phyloP scores from a whole-genome alignment of 2,888 invertebrate genomes.

The Callosobruchus maculatus region DNA sequence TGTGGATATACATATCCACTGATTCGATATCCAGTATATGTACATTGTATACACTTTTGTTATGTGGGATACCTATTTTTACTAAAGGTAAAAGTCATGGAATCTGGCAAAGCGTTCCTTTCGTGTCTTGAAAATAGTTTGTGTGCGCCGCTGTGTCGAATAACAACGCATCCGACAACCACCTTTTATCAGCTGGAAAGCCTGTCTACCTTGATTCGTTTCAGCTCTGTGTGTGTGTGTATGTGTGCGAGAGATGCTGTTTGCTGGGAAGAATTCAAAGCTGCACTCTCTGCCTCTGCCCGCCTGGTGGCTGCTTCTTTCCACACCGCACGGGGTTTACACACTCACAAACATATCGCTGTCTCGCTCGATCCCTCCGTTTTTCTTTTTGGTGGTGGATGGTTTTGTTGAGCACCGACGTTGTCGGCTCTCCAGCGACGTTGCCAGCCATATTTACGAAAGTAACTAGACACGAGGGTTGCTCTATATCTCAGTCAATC shows the following conservation, averaged over 20 bases:
- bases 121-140: too few species aligned
- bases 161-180: background rate
- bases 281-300: background rate
- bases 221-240: background rate
- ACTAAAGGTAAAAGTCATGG: too few species aligned
- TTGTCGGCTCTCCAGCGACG: background rate
- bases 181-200: background rate
- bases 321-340: background rate
- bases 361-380: background rate
- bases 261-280: background rate
- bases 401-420: background rate
- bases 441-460: background rate
- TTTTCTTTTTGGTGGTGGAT: background rate
- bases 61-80: too few species aligned
- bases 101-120: too few species aligned
- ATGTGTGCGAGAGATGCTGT: background rate
- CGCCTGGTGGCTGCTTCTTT: too few species aligned
- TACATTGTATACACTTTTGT: too few species aligned
- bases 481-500: too few species aligned
- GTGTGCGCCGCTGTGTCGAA: background rate
- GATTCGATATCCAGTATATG: too few species aligned
- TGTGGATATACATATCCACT: too few species aligned
- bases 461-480: too few species aligned
- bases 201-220: background rate
- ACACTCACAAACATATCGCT: background rate